A percentile compares a stretch with the other conserved stretches of the same genome.
Evolutionary conservation across 1,140 invertebrate genomes (phyloP).

Genomic region (Drosophila pseudoobscura): DNA sequence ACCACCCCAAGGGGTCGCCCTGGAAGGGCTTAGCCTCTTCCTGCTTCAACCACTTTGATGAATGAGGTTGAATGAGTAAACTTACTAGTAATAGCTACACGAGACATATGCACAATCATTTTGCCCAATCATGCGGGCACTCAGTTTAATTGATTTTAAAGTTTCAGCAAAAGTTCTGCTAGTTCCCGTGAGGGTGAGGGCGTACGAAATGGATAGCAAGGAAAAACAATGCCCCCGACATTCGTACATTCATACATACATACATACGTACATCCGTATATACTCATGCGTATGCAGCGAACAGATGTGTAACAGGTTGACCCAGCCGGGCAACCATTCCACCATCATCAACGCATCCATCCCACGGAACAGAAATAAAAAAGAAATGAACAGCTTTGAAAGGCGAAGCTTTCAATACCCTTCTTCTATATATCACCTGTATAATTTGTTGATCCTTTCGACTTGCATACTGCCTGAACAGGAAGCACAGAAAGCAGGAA

Average conservation of each 20-base stretch:
- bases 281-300: constrained; percentile 2
- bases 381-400: neutral
- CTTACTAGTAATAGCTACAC: no score
- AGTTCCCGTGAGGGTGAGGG: neutral
- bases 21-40: no score
- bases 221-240: neutral
- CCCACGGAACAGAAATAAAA: neutral
- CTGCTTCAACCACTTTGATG: no score
- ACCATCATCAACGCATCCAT: neutral
- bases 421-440: no score
- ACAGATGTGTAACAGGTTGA: constrained; percentile 46
- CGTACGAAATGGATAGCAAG: neutral
- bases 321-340: neutral
- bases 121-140: constrained; percentile 71
- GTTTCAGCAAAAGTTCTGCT: constrained; percentile 30
- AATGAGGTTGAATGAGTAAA: no score
- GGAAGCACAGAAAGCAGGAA: no score
- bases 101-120: constrained; percentile 40
- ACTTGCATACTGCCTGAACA: no score
- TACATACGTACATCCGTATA: no score
- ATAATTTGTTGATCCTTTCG: no score
- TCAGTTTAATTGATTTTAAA: constrained; percentile 78
- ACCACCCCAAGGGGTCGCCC: no score
- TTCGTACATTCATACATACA: no score
- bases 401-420: no score